Percentiles rank a stretch among this genome's conserved stretches.
Conservation (phyloP, 2,113 vertebrate genomes). For the Corydoras sp. region DNA sequence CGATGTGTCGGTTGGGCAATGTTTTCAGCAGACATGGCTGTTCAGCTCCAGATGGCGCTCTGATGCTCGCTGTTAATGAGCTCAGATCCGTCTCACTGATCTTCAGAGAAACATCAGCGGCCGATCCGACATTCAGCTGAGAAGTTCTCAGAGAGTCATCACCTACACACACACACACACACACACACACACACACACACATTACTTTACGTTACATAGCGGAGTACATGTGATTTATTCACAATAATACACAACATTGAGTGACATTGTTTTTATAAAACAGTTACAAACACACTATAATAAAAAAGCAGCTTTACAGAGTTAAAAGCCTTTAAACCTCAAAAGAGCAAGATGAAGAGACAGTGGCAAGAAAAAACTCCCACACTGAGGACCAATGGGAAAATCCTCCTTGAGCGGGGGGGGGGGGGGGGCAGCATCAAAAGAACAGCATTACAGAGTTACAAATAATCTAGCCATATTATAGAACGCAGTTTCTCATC, state of each 20-base stretch:
- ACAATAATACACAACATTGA: no score
- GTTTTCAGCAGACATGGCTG: conserved; percentile 91
- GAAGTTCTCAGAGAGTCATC: conserved; percentile 91
- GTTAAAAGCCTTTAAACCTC: neutral
- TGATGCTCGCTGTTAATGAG: conserved; percentile 84
- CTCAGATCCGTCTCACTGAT: conserved; percentile 91
- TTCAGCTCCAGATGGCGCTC: conserved; percentile 87
- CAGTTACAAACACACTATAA: neutral
- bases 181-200: conserved; percentile 17
- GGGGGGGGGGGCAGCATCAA: no score
- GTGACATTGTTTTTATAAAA: no score
- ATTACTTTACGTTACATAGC: neutral
- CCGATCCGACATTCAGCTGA: conserved; percentile 88
- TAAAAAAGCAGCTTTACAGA: neutral
- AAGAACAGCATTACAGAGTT: no score
- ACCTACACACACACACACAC: conserved; percentile 56
- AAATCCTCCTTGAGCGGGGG: no score
- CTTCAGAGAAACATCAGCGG: conserved; percentile 92
- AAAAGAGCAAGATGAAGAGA: no score
- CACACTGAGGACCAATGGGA: no score
- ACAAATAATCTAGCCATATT: no score
- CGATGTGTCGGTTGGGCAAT: conserved; percentile 89
- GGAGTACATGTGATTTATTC: no score
- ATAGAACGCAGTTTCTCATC: no score
- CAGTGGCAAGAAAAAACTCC: no score